phyloP scores from a whole-genome alignment of 2,113 vertebrate genomes.

The Cyphomyrus discorhynchus region DNA sequence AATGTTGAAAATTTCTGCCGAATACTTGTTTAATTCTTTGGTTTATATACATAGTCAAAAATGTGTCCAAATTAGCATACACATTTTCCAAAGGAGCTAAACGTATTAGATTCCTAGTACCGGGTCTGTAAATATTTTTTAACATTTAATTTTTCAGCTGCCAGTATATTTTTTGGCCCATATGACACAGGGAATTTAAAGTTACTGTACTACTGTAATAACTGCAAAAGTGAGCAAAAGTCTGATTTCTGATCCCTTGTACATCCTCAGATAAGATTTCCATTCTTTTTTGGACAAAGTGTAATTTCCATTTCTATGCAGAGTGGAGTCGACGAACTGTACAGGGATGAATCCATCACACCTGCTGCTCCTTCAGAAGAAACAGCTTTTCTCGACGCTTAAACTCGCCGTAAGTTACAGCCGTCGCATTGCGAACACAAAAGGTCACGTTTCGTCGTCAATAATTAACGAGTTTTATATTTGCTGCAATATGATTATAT shows the following conservation, averaged over 20 bases:
- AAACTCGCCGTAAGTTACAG: neutral
- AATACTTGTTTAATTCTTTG: neutral
- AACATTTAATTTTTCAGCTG: neutral
- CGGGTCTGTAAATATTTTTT: neutral
- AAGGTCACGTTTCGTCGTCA: neutral
- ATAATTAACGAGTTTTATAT: neutral
- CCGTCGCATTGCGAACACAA: neutral
- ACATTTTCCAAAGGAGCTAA: neutral
- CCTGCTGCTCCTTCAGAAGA: neutral
- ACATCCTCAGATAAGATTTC: neutral
- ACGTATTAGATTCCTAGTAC: neutral
- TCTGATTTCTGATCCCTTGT: neutral
- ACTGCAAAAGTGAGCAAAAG: neutral
- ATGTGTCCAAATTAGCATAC: neutral
- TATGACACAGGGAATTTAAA: neutral
- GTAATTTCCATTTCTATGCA: neutral
- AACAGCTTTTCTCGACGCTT: neutral
- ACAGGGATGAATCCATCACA: neutral
- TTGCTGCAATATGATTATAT: neutral
- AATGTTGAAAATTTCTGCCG: neutral
- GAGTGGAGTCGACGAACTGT: neutral
- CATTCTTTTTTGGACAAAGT: neutral
- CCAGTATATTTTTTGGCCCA: neutral
- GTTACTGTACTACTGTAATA: neutral
- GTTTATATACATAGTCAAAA: neutral